Base-by-base conservation (phyloP, 2,888 invertebrate species). In the Lydus trimaculatus region DNA sequence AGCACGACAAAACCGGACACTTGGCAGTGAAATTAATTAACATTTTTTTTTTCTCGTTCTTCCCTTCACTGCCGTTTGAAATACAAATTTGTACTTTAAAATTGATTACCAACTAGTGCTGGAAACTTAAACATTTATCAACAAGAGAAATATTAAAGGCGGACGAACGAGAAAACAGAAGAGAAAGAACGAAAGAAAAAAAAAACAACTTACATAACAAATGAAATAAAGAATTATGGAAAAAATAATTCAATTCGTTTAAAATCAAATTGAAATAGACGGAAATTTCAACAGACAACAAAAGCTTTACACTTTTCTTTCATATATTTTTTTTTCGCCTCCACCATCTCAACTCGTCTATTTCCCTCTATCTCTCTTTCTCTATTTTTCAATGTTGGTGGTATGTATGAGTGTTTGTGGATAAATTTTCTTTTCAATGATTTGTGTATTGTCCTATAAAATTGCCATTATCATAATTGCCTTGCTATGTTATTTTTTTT, bases 381-480 rank as follows among this genome's bases (percentile, higher is more conserved):
- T n/a, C n/a, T n/a, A n/a, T n/a, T n/a, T n/a, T n/a, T n/a, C n/a
- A n/a, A n/a, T n/a, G n/a, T n/a, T n/a, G n/a, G n/a, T n/a, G n/a
- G n/a, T 36, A 1, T 36, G 4, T 36, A 2, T 15, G 15, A 36
- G 3, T 20, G 9, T 48, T 5, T n/a, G 43, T 48, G 48, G 20
- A 48, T 48, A 48, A 20, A 20, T 48, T 20, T 48, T 48, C 20
- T 13, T 56, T 13, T 56, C 23, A 52, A 52, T 52, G 48, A 52
- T 52, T 52, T 52, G 48, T 52, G 56, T 25, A 56, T 56, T 56
- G 25, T 56, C 56, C 25, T 25, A 56, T 56, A 25, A 56, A 56
- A 56, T 56, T 56, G 56, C 20, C 56, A 56, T 56, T 56, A 56
- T 15, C 56, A 56, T 56, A 56, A 56, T 56, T 56, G 56, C 25